These are phyloP conservation scores for Muscina levida DNA, from an alignment of 2,888 invertebrate genomes.

Conservation along the genomic window DNA sequence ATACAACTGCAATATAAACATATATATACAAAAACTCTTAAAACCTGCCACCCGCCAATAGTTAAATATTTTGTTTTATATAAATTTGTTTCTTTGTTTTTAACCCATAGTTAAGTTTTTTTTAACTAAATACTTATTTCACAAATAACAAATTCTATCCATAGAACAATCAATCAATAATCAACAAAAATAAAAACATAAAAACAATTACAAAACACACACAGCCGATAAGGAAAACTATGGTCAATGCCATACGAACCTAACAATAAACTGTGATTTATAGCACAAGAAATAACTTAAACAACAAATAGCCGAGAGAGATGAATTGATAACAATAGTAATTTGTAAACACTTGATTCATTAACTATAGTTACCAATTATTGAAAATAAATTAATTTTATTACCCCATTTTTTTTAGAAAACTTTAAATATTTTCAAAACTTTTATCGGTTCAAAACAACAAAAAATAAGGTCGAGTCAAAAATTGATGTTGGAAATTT, in stretches of 20 bases:
- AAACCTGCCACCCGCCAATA: slow-evolving; percentile 67
- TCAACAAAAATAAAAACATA: not conserved
- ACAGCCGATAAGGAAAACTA: slow-evolving; percentile 9
- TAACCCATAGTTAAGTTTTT: slow-evolving; percentile 3
- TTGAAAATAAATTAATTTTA: too few relatives aligned
- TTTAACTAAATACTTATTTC: slow-evolving; percentile 36
- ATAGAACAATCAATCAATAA: slow-evolving; percentile 55
- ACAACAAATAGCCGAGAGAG: not conserved
- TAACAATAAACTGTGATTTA: slow-evolving; percentile 63
- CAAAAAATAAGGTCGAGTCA: too few relatives aligned
- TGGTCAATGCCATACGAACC: slow-evolving; percentile 8
- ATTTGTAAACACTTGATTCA: too few relatives aligned
- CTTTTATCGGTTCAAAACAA: too few relatives aligned
- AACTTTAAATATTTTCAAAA: too few relatives aligned
- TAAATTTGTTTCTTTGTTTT: too few relatives aligned
- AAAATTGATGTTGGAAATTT: too few relatives aligned
- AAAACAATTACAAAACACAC: slow-evolving; percentile 55
- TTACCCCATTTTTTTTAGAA: too few relatives aligned
- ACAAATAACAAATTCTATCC: slow-evolving; percentile 35
- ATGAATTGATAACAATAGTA: not conserved
- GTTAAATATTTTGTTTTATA: slow-evolving; percentile 60
- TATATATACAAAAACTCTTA: slow-evolving; percentile 16
- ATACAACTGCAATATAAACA: slow-evolving; percentile 41
- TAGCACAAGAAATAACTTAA: slow-evolving; percentile 61
- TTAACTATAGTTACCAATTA: too few relatives aligned